Evolutionary conservation across 1,140 invertebrate species (phyloP).

Genomic region (Drosophila sproati): DNA sequence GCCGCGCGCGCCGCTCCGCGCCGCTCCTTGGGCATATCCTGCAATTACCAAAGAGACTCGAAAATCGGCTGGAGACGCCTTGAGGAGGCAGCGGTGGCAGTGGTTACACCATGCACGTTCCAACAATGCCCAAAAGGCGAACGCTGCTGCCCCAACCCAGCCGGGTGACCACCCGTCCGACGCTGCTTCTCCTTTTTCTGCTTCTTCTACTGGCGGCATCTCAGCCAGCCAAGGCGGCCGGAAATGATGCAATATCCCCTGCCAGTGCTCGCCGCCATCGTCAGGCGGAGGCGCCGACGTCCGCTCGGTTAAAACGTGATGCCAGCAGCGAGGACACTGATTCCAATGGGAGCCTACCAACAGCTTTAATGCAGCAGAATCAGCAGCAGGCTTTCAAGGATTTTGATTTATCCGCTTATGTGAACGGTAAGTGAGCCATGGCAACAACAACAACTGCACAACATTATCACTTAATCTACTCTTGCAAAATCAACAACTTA

Average conservation of each 20-base stretch:
- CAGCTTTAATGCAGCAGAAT: conserved; percentile 4
- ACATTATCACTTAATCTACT: too few species aligned
- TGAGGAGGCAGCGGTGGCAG: conserved; percentile 14
- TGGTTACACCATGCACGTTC: conserved; percentile 13
- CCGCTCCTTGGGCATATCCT: conserved; percentile 24
- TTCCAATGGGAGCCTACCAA: neutral
- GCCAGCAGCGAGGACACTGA: conserved; percentile 11
- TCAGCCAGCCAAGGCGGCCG: conserved; percentile 34
- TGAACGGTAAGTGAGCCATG: conserved; percentile 50
- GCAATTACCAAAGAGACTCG: conserved; percentile 40
- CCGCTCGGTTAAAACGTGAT: conserved; percentile 19
- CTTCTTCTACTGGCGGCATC: conserved; percentile 3
- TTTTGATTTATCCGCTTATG: conserved; percentile 62
- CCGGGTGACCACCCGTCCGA: conserved; percentile 31
- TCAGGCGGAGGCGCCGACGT: conserved; percentile 19
- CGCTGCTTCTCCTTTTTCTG: conserved; percentile 7
- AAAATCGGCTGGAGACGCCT: neutral
- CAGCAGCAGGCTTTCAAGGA: conserved; percentile 25
- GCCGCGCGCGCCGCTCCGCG: neutral
- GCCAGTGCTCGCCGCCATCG: conserved; percentile 16
- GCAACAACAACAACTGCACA: too few species aligned
- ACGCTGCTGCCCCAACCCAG: conserved; percentile 17
- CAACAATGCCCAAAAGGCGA: conserved; percentile 22
- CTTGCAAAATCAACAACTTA: too few species aligned
- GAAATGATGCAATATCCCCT: conserved; percentile 70